Base-by-base conservation (phyloP, 2,888 invertebrate genomes). In the Eilema depressum region DNA sequence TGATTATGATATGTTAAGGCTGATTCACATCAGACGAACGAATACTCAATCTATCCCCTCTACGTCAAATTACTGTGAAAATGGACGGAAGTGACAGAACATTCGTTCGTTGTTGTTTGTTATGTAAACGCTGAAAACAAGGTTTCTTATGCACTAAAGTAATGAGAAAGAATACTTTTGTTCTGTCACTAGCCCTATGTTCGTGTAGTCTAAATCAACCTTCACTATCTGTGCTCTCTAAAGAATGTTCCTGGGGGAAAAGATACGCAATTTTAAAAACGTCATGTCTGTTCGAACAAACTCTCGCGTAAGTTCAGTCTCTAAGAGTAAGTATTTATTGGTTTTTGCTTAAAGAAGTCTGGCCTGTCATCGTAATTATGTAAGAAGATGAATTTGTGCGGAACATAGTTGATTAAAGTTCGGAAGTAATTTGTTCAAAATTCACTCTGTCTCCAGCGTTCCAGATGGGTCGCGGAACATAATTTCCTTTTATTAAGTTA, bases 401-500 rank as follows among this genome's bases (percentile, higher is more conserved):
- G 84, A 88, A 87, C 81, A 88, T 88, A 89, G 89, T 90, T 92
- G 91, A 92, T 93, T 93, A 93, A 93, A 93, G 89, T 93, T 92
- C 86, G 83, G 82, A 90, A 93, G 90, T 93, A 93, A 93, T 94
- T 93, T 91, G 90, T 92, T 92, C 90, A 91, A 92, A 92, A 91
- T 93, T 92, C 91, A 93, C 92, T 94, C 92, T 91, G 93, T 91
- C 92, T 88, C 86, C 85, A 86, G 79, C 86, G 88, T 85, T 87
- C 89, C 93, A 93, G 93, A 92, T 92, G 93, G 92, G 91, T 89
- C 90, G 89, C 91, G 89, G 91, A 86, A 91, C 89, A 86, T 87
- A 91, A 93, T 93, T 92, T 89, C 88, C 89, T 90, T 93, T 92
- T 92, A 93, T 94, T 92, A 93, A 92, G 88, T 92, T 91, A 89